phyloP scores from a whole-genome alignment of 2,113 vertebrate species.

The Apteryx owenii region DNA sequence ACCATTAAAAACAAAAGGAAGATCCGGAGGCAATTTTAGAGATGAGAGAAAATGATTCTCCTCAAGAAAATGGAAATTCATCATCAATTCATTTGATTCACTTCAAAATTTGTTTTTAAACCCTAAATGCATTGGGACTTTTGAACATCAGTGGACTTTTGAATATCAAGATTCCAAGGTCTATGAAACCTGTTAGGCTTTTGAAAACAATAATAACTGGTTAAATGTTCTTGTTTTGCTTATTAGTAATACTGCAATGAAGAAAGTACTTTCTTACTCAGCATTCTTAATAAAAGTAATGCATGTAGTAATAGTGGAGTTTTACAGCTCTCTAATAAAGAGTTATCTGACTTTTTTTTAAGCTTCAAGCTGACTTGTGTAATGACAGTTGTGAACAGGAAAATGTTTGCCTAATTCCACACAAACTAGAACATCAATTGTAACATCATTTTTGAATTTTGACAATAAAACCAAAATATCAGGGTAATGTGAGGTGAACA shows the following conservation, averaged over 20 bases:
- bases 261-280: background rate
- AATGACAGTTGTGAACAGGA: conserved; percentile 17
- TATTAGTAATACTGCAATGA: background rate
- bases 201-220: background rate
- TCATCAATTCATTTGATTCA: background rate
- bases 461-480: conserved; percentile 34
- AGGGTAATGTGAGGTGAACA: conserved; percentile 21
- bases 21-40: background rate
- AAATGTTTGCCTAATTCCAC: conserved; percentile 45
- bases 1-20: background rate
- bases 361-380: background rate
- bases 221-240: background rate
- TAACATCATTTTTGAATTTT: conserved; percentile 11
- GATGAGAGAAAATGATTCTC: background rate
- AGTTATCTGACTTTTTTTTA: background rate
- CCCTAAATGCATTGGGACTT: background rate
- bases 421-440: conserved; percentile 43
- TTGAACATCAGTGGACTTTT: background rate
- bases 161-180: background rate
- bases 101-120: background rate
- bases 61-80: background rate
- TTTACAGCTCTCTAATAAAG: background rate
- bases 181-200: background rate
- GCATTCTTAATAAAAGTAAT: background rate
- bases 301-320: background rate